Evolutionary conservation across 2,888 invertebrate genomes (phyloP).

Genomic region (Villa cingulata): DNA sequence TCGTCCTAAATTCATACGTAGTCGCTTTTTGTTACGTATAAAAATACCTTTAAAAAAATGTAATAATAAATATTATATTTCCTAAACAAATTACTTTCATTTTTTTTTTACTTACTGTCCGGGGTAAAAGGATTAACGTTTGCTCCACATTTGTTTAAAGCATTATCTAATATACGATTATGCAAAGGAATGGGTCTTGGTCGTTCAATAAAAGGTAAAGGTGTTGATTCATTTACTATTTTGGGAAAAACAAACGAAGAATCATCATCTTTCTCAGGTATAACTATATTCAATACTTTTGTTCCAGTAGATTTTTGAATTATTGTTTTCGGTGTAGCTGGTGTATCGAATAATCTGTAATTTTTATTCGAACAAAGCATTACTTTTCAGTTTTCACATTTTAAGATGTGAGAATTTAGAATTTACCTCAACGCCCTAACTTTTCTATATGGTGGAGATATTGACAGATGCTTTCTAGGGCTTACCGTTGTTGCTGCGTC

Average conservation of each 20-base stretch:
- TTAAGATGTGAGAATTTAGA: too few relatives aligned
- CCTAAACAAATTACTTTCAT: too few relatives aligned
- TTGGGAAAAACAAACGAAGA: constrained; percentile 6
- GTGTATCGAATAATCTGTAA: constrained; percentile 64
- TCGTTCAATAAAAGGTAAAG: constrained; percentile 30
- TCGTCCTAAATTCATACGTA: constrained; percentile 29
- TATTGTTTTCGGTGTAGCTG: constrained; percentile 73
- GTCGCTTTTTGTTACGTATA: constrained; percentile 33
- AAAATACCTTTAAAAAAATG: constrained; percentile 24
- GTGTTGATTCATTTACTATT: constrained; percentile 9
- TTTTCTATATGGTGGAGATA: constrained; percentile 44
- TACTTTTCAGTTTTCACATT: not conserved
- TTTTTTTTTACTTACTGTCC: constrained; percentile 48
- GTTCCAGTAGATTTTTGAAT: constrained; percentile 41
- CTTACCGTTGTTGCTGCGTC: constrained; percentile 11
- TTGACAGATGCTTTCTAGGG: constrained; percentile 15
- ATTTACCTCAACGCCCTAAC: constrained; percentile 43
- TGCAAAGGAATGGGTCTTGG: constrained; percentile 36
- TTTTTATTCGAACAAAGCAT: constrained; percentile 11
- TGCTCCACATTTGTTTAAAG: constrained; percentile 34
- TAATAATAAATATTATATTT: too few relatives aligned
- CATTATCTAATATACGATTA: constrained; percentile 24
- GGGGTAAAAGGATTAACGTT: constrained; percentile 83
- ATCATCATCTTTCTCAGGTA: constrained; percentile 7
- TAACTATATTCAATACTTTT: constrained; percentile 41